Evolutionary conservation across 2,888 invertebrate species (phyloP).

Genomic region (Heliconius erato): DNA sequence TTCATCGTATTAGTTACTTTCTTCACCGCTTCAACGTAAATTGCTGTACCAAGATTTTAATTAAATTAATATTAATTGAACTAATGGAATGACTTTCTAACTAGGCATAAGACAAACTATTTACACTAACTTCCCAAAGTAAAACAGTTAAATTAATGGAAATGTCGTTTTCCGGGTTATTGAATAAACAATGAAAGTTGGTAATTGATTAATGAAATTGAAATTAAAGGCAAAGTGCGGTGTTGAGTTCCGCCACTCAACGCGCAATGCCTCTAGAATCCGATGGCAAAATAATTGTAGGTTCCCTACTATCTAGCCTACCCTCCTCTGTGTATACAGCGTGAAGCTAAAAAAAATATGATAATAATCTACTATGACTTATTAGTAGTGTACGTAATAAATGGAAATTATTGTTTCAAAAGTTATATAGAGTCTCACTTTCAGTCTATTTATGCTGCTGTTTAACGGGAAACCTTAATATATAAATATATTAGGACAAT

Average conservation of each 20-base stretch:
- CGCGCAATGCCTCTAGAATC: too few relatives aligned
- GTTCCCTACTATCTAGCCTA: too few relatives aligned
- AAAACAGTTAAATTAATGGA: slow-evolving; percentile 19
- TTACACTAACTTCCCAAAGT: slow-evolving; percentile 25
- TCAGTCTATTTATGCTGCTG: too few relatives aligned
- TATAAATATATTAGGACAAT: too few relatives aligned
- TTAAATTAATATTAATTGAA: slow-evolving; percentile 19
- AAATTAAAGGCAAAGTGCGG: background rate
- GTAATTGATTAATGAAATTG: slow-evolving; percentile 18
- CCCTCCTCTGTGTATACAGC: too few relatives aligned
- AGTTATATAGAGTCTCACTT: too few relatives aligned
- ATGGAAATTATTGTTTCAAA: background rate
- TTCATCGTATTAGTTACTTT: background rate
- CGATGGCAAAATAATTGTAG: too few relatives aligned
- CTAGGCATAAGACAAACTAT: slow-evolving; percentile 27
- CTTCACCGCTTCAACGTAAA: background rate
- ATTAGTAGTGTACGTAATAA: background rate
- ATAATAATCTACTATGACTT: background rate
- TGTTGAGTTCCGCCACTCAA: too few relatives aligned
- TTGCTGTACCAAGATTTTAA: slow-evolving; percentile 2
- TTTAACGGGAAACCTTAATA: too few relatives aligned
- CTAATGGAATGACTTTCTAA: slow-evolving; percentile 8
- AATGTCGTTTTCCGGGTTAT: slow-evolving; percentile 9
- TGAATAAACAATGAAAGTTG: slow-evolving; percentile 9
- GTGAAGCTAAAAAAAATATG: background rate